phyloP scores from a whole-genome alignment of 2,797 vertebrate species.

The Rachycentron canadum region DNA sequence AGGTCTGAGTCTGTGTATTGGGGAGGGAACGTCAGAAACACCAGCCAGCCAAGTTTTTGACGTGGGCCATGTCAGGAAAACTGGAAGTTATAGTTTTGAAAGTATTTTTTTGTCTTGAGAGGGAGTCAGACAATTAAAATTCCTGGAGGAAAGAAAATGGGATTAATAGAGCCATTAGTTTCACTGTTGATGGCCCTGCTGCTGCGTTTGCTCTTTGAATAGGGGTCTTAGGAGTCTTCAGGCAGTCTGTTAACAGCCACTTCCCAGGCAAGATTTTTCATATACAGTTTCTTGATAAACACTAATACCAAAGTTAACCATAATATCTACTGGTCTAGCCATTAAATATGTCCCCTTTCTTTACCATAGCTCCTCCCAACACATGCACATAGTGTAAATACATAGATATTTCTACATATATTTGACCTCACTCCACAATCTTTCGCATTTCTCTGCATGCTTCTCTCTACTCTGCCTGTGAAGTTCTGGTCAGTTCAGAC shows the following conservation, averaged over 20 bases:
- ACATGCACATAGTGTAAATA: neutral
- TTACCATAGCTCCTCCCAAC: neutral
- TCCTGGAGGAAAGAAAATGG: conserved; percentile 7
- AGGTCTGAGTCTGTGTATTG: neutral
- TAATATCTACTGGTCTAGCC: neutral
- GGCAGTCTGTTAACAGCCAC: conserved; percentile 23
- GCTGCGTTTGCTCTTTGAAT: conserved; percentile 15
- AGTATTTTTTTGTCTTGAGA: conserved; percentile 16
- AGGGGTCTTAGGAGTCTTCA: conserved; percentile 16
- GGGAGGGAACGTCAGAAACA: conserved; percentile 40
- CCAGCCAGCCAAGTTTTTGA: conserved; percentile 27
- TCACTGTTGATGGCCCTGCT: conserved; percentile 1
- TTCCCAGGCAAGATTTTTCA: neutral
- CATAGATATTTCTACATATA: neutral
- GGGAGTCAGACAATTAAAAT: conserved; percentile 15
- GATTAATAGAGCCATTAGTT: conserved; percentile 11
- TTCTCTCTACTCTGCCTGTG: conserved; percentile 9
- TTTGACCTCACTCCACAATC: conserved; percentile 2
- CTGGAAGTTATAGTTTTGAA: conserved; percentile 45
- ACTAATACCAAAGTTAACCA: neutral
- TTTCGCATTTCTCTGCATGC: neutral
- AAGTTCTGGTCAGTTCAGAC: conserved; percentile 29
- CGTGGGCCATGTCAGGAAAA: conserved; percentile 42
- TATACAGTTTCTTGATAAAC: conserved; percentile 7
- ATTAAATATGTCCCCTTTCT: conserved; percentile 3